Evolutionary conservation across 2,888 invertebrate species (phyloP).

Genomic region (Tenthredo mesomela): DNA sequence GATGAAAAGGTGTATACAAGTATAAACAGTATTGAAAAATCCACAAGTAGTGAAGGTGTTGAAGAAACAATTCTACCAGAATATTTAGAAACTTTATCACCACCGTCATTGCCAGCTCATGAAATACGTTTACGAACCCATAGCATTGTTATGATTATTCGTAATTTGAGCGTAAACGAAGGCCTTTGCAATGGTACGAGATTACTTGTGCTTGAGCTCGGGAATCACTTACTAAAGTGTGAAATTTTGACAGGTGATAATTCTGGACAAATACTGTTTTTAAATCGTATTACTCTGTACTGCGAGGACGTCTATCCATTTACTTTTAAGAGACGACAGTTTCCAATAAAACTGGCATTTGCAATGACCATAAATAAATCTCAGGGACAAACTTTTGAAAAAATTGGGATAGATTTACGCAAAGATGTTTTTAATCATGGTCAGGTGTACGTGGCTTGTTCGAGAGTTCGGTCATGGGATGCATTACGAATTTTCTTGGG

Average conservation of each 20-base stretch:
- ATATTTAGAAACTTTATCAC: constrained; percentile 33
- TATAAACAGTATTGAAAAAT: no score
- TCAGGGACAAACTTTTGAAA: no score
- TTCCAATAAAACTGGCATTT: no score
- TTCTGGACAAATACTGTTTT: background rate
- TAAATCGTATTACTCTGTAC: constrained; percentile 38
- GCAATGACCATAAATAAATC: no score
- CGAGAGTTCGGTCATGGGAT: background rate
- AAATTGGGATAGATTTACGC: no score
- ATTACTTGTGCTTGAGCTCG: constrained; percentile 37
- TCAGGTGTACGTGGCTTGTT: constrained; percentile 42
- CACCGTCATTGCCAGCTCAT: constrained; percentile 43
- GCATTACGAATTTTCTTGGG: background rate
- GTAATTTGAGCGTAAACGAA: constrained; percentile 51
- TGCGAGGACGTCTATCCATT: constrained; percentile 48
- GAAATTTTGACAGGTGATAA: constrained; percentile 39
- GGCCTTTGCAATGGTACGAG: constrained; percentile 50
- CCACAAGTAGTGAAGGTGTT: no score
- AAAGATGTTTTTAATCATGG: constrained; percentile 55
- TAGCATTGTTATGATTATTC: constrained; percentile 49
- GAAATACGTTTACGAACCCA: constrained; percentile 44
- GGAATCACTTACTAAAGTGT: constrained; percentile 29
- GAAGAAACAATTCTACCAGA: no score
- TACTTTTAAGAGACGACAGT: constrained; percentile 49
- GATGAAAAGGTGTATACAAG: no score